Evolutionary conservation across 53 echinoderm and acorn worm species (phyloP), one percentile per base, ranked within the genome.

Genomic region (Zoroaster sp.): DNA sequence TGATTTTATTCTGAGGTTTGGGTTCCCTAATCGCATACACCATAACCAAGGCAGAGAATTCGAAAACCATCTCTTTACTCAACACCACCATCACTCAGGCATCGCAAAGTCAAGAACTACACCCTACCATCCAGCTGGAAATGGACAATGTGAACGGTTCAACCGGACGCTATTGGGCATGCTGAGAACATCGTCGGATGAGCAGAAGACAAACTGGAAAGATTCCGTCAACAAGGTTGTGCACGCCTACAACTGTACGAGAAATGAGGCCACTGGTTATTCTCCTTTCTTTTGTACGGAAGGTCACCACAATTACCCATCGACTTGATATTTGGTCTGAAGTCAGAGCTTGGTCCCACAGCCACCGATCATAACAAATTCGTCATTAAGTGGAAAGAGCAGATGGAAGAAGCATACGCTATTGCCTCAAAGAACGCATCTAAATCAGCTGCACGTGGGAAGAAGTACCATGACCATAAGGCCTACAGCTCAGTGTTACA

Each of bases 31-130:
- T 4, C 23, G 59, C 25, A 36, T 93, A 33, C 90, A 90, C 38
- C 90, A 90, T 55, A 90, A 93, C 66, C 93, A 93, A 54, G 93
- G 90, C 28, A 34, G 91, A 17, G 76, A 91, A 44, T 91, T 91
- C 87, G 91, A 91, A 53, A 91, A 78, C 37, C 4, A 70, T 8
- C 34, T 91, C 4, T 91, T 87, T 23, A 14, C 23, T 30, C 77
- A 78, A 12, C 66, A 83, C 1, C 83, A 91, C 13, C 15, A 90
- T 9, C 37, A 28, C 5, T 54, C 86, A 21, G 77, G 86, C 5
- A 66, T 87, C 10, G 18, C 25, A n/a, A 74, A 75, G 9, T 86
- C 86, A 34, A 1, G 86, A 17, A 90, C 90, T 42, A 77, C 83
- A 3, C 83, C 83, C 1, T 90, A 90, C 63, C 90, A 90, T 44